Percentiles rank a stretch among this genome's conserved stretches.
These are phyloP conservation scores for Psilopsiagon aymara DNA, from an alignment of 2,113 vertebrate genomes.

Conservation along the genomic window DNA sequence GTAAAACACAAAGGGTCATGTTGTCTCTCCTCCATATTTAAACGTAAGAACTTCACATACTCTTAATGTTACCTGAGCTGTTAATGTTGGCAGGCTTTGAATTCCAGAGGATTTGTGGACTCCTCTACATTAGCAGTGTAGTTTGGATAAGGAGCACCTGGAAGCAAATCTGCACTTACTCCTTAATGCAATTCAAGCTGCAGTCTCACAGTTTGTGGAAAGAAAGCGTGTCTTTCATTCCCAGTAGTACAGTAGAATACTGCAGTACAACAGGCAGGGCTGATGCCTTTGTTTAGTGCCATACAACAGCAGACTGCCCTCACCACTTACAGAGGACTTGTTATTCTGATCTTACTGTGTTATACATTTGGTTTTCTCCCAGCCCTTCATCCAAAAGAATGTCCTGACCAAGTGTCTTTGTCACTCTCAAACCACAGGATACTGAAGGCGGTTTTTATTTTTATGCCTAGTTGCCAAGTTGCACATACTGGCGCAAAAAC, in stretches of 20 bases:
- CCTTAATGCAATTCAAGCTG: neutral
- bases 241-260: neutral
- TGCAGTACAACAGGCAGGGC: neutral
- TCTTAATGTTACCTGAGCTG: neutral
- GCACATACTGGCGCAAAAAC: neutral
- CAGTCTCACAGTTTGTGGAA: neutral
- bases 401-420: neutral
- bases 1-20: neutral
- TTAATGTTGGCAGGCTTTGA: neutral
- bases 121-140: neutral
- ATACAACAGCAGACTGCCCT: neutral
- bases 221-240: neutral
- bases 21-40: neutral
- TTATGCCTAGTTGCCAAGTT: neutral
- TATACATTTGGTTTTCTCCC: neutral
- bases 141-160: neutral
- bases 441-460: neutral
- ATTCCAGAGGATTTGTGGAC: neutral
- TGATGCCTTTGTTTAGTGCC: neutral
- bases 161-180: neutral
- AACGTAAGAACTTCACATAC: accelerated
- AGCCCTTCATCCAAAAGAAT: neutral
- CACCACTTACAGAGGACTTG: neutral
- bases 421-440: neutral
- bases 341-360: neutral